These are phyloP conservation scores for Acrossocheilus fasciatus DNA, from an alignment of 2,797 vertebrate species.

Conservation along the genomic window DNA sequence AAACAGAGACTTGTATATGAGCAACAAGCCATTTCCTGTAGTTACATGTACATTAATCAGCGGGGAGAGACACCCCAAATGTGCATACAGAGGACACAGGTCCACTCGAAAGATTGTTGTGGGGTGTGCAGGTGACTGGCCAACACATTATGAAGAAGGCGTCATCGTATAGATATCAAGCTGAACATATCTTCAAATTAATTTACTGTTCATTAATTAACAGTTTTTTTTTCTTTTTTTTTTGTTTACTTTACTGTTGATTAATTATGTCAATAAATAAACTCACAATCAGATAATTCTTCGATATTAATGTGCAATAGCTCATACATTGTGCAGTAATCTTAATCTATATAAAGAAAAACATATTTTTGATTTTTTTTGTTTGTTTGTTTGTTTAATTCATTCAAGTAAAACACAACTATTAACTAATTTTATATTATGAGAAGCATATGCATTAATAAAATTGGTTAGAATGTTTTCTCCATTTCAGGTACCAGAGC, in stretches of 20 bases:
- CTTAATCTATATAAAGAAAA: no score
- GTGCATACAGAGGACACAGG: conserved; percentile 39
- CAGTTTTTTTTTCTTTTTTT: background rate
- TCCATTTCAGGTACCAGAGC: background rate
- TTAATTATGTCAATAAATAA: background rate
- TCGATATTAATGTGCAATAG: background rate
- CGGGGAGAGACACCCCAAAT: conserved; percentile 44
- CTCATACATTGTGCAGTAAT: background rate
- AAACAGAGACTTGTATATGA: conserved; percentile 8
- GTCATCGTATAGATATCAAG: conserved; percentile 20
- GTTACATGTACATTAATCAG: conserved; percentile 43
- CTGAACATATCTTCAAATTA: background rate
- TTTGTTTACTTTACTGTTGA: background rate
- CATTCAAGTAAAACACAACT: background rate
- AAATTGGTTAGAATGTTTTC: background rate
- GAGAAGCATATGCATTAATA: background rate
- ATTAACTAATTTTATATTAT: background rate
- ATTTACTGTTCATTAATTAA: background rate
- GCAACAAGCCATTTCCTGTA: conserved; percentile 50
- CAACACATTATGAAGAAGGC: conserved; percentile 57
- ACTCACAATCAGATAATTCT: background rate
- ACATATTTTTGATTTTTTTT: no score
- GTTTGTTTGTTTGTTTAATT: background rate
- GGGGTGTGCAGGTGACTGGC: conserved; percentile 36
- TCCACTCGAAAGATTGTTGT: conserved; percentile 48